Evolutionary conservation across 2,797 vertebrate genomes (phyloP), one percentile per base, ranked within the genome.

Genomic region (Cygnus olor): DNA sequence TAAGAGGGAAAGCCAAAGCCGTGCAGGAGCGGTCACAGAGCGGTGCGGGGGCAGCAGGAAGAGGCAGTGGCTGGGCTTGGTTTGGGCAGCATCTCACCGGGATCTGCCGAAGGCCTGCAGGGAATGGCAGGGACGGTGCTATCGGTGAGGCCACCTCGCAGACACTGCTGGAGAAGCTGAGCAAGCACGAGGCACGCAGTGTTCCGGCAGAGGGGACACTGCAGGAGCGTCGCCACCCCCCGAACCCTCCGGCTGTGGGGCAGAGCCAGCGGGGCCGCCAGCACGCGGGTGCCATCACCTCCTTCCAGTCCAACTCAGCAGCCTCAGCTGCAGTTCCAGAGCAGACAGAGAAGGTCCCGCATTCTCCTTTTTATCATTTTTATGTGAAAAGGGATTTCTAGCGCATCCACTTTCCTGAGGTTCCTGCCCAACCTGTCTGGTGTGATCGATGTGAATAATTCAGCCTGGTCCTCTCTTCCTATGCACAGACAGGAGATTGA

Each of bases 361-460:
- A 1, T 1, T 38, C 9, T 24, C 40, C 49, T 8, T 6, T 8
- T 6, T 14, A 13, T 1, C 8, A 0, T 14, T 38, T 19, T 51
- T 28, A 0, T 0, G 10, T 0, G 4, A 56, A 25, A 5, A 65
- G 45, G 6, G 32, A 20, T 22, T 32, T 80, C 12, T 3, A 63
- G 32, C 11, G 6, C 61, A 1, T 20, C 32, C 1, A 1, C 34
- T 74, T 10, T 40, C 7, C 71, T 0, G 5, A 17, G 11, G 8
- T 5, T 45, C 38, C 60, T 14, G 57, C 47, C 58, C 80, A 21
- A 54, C 54, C 72, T 40, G 45, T 19, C 76, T 4, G 2, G 1
- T 3, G 49, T 3, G 54, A n/a, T 30, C 36, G 61, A 0, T 1
- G 13, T 0, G 5, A 47, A 2, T 1, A 9, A 25, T 1, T 6